phyloP scores from a whole-genome alignment of 2,797 vertebrate genomes.

The Neoniphon sammara region DNA sequence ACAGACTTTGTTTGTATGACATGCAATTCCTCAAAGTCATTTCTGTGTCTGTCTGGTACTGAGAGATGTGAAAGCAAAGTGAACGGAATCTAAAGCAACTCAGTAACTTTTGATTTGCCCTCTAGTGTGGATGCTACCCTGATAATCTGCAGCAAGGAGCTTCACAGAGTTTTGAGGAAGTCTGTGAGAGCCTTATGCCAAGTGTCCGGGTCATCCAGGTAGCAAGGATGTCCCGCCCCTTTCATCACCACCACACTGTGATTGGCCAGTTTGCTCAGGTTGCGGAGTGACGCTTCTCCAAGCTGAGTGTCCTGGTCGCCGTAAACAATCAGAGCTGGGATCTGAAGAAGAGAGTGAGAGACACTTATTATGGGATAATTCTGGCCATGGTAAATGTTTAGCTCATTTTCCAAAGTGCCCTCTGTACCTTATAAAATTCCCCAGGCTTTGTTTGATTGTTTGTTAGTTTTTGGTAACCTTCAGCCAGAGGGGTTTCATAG shows the following conservation, averaged over 20 bases:
- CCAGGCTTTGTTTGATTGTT: neutral
- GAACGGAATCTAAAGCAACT: too few relatives aligned
- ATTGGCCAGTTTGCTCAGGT: conserved; percentile 88
- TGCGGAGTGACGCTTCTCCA: conserved; percentile 86
- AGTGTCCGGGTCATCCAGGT: conserved; percentile 90
- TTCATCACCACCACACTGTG: conserved; percentile 90
- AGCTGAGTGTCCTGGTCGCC: conserved; percentile 91
- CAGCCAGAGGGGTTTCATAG: conserved; percentile 45
- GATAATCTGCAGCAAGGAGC: neutral
- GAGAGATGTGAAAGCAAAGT: neutral
- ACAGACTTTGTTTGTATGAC: neutral
- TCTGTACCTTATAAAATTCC: neutral
- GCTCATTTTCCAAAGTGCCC: neutral
- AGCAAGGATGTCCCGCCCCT: conserved; percentile 93
- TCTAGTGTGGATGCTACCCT: too few relatives aligned
- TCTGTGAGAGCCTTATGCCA: conserved; percentile 89
- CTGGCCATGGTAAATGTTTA: too few relatives aligned
- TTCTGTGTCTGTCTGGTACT: neutral
- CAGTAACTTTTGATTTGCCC: too few relatives aligned
- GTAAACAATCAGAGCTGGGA: conserved; percentile 90
- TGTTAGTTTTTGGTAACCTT: conserved; percentile 18
- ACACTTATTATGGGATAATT: neutral
- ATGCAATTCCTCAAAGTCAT: conserved; percentile 3
- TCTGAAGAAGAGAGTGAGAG: conserved; percentile 74
- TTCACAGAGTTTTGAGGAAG: conserved; percentile 86